These are phyloP conservation scores for Bombus waltoni DNA, from an alignment of 1,140 invertebrate genomes.

Conservation along the genomic window DNA sequence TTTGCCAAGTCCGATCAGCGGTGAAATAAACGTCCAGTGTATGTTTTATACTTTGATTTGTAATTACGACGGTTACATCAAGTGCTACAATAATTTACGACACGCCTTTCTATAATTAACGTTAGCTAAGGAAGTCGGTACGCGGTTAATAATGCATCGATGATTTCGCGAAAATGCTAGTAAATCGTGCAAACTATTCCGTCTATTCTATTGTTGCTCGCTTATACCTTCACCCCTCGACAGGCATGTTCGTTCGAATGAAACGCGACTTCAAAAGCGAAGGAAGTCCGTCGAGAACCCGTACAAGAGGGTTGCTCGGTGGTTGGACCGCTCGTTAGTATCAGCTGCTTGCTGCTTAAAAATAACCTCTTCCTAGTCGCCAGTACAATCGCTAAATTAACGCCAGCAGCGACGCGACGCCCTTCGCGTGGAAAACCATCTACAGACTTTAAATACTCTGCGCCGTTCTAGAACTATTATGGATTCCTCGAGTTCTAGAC, in stretches of 20 bases:
- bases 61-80: background rate
- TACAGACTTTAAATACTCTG: constrained; percentile 32
- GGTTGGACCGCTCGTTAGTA: constrained; percentile 68
- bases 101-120: constrained; percentile 25
- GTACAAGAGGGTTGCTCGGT: constrained; percentile 50
- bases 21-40: constrained; percentile 30
- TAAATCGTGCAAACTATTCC: constrained; percentile 3
- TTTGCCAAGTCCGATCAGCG: constrained; percentile 23
- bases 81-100: background rate
- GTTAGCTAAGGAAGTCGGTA: background rate
- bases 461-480: background rate
- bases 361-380: constrained; percentile 59
- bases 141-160: background rate
- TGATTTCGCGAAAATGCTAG: background rate
- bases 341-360: constrained; percentile 58
- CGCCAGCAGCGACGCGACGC: constrained; percentile 33
- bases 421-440: constrained; percentile 32
- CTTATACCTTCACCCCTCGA: background rate
- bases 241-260: constrained; percentile 25
- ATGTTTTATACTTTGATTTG: constrained; percentile 5
- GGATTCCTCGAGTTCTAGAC: background rate
- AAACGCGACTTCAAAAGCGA: constrained; percentile 40
- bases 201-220: background rate
- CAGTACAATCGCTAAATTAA: constrained; percentile 65
- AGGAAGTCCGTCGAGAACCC: constrained; percentile 33